Evolutionary conservation across 2,797 vertebrate genomes (phyloP).

Genomic region (Squalus acanthias): DNA sequence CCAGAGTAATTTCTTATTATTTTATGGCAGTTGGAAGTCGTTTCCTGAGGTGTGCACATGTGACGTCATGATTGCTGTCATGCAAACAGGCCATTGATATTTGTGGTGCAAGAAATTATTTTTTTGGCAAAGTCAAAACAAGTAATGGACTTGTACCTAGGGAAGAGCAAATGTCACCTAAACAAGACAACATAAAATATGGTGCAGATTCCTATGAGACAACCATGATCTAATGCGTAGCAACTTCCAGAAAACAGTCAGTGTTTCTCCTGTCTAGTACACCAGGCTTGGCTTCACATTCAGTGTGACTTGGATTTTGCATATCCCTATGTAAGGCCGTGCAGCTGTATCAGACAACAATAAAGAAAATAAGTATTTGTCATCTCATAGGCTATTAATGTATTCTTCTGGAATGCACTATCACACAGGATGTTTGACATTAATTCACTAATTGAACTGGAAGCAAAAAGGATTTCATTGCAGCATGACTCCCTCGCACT

Average conservation of each 20-base stretch:
- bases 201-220: not conserved
- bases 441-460: slow-evolving; percentile 1
- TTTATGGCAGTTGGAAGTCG: not conserved
- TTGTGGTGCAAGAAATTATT: not conserved
- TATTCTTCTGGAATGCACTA: not conserved
- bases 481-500: not conserved
- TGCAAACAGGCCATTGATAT: not conserved
- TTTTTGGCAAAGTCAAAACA: not conserved
- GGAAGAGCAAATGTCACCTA: not conserved
- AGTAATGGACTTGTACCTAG: not conserved
- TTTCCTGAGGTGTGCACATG: not conserved
- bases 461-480: not conserved
- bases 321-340: not conserved
- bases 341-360: not conserved
- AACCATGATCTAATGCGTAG: not conserved
- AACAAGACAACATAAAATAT: not conserved
- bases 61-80: not conserved
- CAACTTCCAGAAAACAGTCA: not conserved
- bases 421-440: not conserved
- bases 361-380: not conserved
- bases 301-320: not conserved
- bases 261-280: not conserved
- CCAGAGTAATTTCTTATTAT: not conserved
- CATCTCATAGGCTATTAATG: not conserved
- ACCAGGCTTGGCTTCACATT: not conserved